A percentile compares a stretch with the other conserved stretches of the same genome.
These are phyloP conservation scores for Magallana nippona DNA, from an alignment of 2,888 invertebrate species.

Conservation along the genomic window DNA sequence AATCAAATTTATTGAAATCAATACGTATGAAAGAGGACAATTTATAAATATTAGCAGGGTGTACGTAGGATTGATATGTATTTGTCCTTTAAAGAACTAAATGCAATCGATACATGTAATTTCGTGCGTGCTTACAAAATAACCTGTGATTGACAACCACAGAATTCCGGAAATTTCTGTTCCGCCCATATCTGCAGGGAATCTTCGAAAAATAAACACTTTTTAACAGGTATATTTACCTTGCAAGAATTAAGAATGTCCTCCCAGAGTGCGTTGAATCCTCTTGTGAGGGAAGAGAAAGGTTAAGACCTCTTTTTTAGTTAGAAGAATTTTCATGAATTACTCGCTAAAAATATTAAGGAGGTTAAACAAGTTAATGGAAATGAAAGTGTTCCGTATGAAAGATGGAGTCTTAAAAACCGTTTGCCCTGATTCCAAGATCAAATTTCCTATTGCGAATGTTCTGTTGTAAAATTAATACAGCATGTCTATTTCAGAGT, in stretches of 20 bases:
- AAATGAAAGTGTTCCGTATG: not conserved
- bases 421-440: not conserved
- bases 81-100: not conserved
- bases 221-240: constrained; percentile 15
- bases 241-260: not conserved
- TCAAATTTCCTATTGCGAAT: not conserved
- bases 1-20: too few species aligned
- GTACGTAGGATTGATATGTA: too few species aligned
- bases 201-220: constrained; percentile 31
- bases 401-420: not conserved
- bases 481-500: too few species aligned
- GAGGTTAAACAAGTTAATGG: not conserved
- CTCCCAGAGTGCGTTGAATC: not conserved
- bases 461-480: not conserved
- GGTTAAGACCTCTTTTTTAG: not conserved
- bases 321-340: constrained; percentile 20
- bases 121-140: not conserved
- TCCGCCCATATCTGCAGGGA: constrained; percentile 14
- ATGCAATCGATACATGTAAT: not conserved
- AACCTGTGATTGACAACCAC: not conserved
- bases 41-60: too few species aligned
- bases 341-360: not conserved
- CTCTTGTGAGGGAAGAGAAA: not conserved
- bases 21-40: too few species aligned
- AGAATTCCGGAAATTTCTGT: constrained; percentile 14